Base-by-base conservation (phyloP, 2,113 vertebrate species). In the Lophura nycthemera region DNA sequence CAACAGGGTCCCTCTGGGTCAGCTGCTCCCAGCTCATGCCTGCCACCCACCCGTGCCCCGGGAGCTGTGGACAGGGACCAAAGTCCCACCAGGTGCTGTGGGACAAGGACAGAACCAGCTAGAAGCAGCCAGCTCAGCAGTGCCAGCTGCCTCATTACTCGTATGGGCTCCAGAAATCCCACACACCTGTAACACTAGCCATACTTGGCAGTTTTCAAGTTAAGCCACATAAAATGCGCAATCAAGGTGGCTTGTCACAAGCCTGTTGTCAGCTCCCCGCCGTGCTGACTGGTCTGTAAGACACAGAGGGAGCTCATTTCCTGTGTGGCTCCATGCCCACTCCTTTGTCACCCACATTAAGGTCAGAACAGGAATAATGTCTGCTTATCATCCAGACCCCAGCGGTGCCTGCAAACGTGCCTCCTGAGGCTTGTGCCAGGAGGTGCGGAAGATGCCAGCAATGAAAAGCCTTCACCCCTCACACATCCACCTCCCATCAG, bases 11-110 rank as follows among this genome's bases (percentile, higher is more conserved):
- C 29, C 22, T 5, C 8, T 65, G 38, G 3, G 4, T 0, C 17
- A 4, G 69, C 75, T 3, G 1, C 69, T 22, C 5, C 27, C 88
- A 27, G 74, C 45, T 10, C 14, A 0, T 1, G 47, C 56, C 82
- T 0, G 40, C 1, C 0, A 1, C 76, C 43, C 83, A 2, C 32
- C 52, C 0, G 48, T 30, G 13, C 1, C 13, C 0, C 2, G 29
- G 52, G 0, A 27, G 22, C 36, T 2, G 1, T 48, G 48, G 40
- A 6, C 1, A 1, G 10, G 30, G 17, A 29, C 22, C 70, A 8
- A 60, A 79, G 75, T 15, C 61, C 40, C 2, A 1, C 1, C 1
- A 50, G 65, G 20, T 15, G 61, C 22, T 0, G 1, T 0, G 34
- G 43, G 66, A 69, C 82, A n/a, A 40, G 78, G 78, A 32, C 66